A percentile compares a stretch with the other conserved stretches of the same genome.
Conservation (phyloP, 2,113 vertebrate species). For the Microtus ochrogaster region DNA sequence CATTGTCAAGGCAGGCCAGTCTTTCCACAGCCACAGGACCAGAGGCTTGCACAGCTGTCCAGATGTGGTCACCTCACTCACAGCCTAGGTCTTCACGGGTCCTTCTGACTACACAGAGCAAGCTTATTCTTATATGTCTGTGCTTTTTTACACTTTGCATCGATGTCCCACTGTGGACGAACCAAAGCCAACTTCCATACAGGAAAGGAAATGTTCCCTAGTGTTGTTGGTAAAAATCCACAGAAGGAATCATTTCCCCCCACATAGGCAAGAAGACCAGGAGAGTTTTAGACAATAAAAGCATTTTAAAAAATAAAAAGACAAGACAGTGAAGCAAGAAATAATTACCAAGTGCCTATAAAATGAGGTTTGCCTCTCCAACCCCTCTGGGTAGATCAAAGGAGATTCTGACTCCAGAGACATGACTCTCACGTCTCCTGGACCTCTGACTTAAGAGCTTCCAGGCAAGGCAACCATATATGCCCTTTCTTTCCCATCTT, state of each 20-base stretch:
- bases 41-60: neutral
- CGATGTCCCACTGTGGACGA: neutral
- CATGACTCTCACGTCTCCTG: neutral
- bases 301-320: neutral
- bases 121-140: neutral
- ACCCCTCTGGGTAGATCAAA: neutral
- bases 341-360: constrained; percentile 16
- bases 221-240: constrained; percentile 43
- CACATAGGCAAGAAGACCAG: neutral
- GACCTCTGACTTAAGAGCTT: neutral
- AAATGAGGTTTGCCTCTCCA: neutral
- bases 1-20: neutral
- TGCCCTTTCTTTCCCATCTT: neutral
- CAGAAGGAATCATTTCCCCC: neutral
- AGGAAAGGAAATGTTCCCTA: neutral
- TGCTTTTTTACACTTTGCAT: too few relatives aligned
- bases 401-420: neutral
- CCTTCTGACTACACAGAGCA: neutral
- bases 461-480: accelerated
- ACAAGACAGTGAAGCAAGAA: constrained; percentile 6
- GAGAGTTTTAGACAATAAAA: neutral
- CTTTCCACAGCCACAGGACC: neutral
- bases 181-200: neutral
- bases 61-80: neutral
- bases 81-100: neutral